Conservation (phyloP, 2,797 vertebrate species). For the Austrolebias charrua region DNA sequence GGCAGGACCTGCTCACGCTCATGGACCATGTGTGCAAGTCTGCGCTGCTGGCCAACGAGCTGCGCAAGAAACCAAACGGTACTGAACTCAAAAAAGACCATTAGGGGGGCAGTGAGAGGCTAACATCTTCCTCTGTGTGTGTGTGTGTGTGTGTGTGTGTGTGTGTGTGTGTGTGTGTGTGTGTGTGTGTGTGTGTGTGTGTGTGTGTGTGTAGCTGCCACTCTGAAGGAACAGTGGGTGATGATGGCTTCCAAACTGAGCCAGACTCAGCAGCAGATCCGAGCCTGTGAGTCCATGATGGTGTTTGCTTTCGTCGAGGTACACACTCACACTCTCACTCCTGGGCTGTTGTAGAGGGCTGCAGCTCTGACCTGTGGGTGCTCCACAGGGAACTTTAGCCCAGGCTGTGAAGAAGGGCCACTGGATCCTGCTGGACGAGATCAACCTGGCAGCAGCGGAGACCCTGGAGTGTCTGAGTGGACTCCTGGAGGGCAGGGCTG, state of each 20-base stretch:
- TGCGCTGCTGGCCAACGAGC: constrained; percentile 84
- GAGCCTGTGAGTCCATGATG: constrained; percentile 89
- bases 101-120: background rate
- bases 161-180: no score
- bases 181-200: accelerated
- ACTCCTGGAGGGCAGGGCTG: constrained; percentile 89
- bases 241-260: constrained; percentile 85
- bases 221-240: constrained; percentile 90
- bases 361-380: constrained; percentile 16
- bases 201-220: constrained; percentile 50
- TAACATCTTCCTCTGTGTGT: background rate
- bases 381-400: constrained; percentile 88
- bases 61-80: constrained; percentile 78
- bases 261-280: constrained; percentile 94
- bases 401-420: constrained; percentile 95
- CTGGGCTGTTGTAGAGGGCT: no score
- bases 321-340: constrained; percentile 10
- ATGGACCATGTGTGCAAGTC: constrained; percentile 97
- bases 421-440: constrained; percentile 97
- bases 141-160: background rate
- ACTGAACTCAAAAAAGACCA: constrained; percentile 1
- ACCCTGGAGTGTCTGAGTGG: constrained; percentile 96
- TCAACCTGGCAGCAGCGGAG: constrained; percentile 95
- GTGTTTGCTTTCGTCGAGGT: constrained; percentile 98
- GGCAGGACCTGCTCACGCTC: constrained; percentile 92